Evolutionary conservation across 1,140 invertebrate species (phyloP).

Genomic region (Onthophagus taurus): DNA sequence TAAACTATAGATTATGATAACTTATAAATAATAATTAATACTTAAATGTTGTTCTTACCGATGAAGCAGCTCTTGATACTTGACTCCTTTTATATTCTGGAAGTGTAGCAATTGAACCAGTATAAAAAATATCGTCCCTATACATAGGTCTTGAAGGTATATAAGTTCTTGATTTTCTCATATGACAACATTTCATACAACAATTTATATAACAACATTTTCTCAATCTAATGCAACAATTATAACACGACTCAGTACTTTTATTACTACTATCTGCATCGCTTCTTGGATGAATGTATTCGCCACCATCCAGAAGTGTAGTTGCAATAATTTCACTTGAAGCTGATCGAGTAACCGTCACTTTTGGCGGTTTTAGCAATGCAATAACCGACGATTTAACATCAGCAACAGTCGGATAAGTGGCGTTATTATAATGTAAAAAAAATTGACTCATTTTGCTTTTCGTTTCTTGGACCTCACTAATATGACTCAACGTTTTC

Average conservation of each 20-base stretch:
- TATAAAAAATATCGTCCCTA: conserved; percentile 82
- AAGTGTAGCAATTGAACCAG: conserved; percentile 64
- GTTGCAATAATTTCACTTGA: conserved; percentile 12
- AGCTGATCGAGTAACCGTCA: conserved; percentile 4
- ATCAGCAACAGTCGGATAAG: conserved; percentile 11
- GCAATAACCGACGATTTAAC: conserved; percentile 10
- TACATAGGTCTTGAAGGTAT: conserved; percentile 58
- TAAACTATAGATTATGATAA: too few relatives aligned
- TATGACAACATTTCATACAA: background rate
- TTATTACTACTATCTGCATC: conserved; percentile 1
- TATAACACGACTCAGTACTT: background rate
- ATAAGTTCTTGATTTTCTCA: background rate
- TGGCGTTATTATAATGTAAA: conserved; percentile 10
- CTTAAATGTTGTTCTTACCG: too few relatives aligned
- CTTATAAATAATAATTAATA: too few relatives aligned
- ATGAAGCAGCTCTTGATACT: conserved; percentile 24
- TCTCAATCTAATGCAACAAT: background rate
- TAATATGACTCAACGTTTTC: conserved; percentile 8
- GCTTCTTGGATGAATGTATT: background rate
- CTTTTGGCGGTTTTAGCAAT: conserved; percentile 1
- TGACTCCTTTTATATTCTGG: conserved; percentile 53
- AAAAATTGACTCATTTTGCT: conserved; percentile 11
- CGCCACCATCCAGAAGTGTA: background rate
- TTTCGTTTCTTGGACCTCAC: conserved; percentile 11
- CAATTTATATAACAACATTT: background rate